Evolutionary conservation across 2,113 vertebrate species (phyloP).

Genomic region (Apaloderma vittatum): DNA sequence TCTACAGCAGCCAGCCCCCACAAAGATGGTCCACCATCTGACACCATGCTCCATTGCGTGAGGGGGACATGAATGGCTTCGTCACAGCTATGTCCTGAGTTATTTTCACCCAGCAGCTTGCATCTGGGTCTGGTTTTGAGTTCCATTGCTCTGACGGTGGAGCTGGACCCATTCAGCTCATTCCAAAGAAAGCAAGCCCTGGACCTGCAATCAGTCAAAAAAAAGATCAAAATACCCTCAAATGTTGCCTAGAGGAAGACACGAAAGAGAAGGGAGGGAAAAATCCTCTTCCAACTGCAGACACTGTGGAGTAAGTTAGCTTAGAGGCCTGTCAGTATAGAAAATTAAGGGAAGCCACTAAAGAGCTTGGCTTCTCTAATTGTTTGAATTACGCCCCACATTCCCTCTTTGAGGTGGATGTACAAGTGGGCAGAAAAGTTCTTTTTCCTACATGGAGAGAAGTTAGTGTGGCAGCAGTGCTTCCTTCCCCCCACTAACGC

Average conservation of each 20-base stretch:
- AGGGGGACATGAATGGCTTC: neutral
- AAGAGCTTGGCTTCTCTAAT: constrained; percentile 30
- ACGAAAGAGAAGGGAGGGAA: neutral
- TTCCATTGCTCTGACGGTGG: fast-evolving
- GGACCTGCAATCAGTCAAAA: neutral
- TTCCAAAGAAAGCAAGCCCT: neutral
- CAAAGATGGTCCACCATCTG: neutral
- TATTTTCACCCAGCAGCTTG: neutral
- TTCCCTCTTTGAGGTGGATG: neutral
- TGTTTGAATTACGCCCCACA: fast-evolving
- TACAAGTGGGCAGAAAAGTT: neutral
- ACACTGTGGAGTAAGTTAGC: neutral
- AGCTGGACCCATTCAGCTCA: neutral
- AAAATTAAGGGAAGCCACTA: constrained; percentile 14
- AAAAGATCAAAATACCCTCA: neutral
- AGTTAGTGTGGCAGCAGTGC: fast-evolving
- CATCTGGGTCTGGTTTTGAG: fast-evolving
- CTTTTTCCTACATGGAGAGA: neutral
- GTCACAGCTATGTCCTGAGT: neutral
- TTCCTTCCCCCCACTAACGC: fast-evolving
- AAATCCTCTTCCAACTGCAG: neutral
- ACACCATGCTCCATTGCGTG: fast-evolving
- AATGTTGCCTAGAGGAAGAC: neutral
- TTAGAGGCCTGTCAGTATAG: neutral
- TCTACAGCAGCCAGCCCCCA: too few species aligned